These are phyloP conservation scores for Physocephala rufipes DNA, from an alignment of 2,888 invertebrate species.

Conservation along the genomic window DNA sequence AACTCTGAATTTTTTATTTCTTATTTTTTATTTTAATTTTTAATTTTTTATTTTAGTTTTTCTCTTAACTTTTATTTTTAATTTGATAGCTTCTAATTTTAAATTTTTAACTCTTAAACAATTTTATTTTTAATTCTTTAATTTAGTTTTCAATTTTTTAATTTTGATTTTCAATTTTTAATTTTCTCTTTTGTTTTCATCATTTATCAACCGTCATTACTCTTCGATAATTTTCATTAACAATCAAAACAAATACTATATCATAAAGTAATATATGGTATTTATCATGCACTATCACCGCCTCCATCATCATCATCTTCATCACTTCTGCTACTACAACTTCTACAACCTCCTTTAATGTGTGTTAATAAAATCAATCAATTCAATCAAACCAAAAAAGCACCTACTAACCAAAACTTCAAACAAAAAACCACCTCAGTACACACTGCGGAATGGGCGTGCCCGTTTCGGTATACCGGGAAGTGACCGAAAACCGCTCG, in stretches of 20 bases:
- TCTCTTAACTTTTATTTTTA: not conserved
- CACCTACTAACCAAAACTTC: constrained; percentile 54
- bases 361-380: constrained; percentile 38
- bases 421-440: constrained; percentile 67
- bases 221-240: constrained; percentile 1
- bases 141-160: constrained; percentile 13
- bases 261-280: constrained; percentile 45
- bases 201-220: constrained; percentile 1
- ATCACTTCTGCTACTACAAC: too few relatives aligned
- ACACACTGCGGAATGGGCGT: constrained; percentile 86
- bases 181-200: constrained; percentile 24
- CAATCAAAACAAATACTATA: constrained; percentile 13
- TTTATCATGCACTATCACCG: constrained; percentile 53
- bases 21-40: constrained; percentile 35
- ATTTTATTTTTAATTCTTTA: constrained; percentile 27
- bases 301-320: constrained; percentile 43
- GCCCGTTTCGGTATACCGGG: constrained; percentile 80
- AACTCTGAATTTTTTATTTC: constrained; percentile 40
- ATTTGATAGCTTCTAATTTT: not conserved
- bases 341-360: constrained; percentile 45
- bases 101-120: too few relatives aligned
- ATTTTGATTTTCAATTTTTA: not conserved
- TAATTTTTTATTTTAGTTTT: constrained; percentile 30
- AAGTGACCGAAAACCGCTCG: constrained; percentile 91
- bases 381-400: constrained; percentile 41